Evolutionary conservation across 2,888 invertebrate genomes (phyloP), one percentile per base, ranked within the genome.

Genomic region (Leuctra nigra): DNA sequence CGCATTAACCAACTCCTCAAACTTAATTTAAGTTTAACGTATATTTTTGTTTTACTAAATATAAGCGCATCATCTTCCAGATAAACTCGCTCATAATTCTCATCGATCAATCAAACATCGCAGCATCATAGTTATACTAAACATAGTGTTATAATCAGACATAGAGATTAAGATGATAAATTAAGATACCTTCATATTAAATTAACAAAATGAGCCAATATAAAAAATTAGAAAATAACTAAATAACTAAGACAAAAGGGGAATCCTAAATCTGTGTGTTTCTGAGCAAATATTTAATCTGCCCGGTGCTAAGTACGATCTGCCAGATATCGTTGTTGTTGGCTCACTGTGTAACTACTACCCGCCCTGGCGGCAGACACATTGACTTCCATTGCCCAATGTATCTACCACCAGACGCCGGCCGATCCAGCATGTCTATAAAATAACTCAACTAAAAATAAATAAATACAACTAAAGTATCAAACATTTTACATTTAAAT

Each of bases 271-370:
- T 25, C 44, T 55, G 53, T 55, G 53, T 46, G 25, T 24, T 29
- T 54, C 54, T 54, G 54, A 54, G 54, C 46, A 56, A 29, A 35
- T 53, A 25, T 46, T 35, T 58, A 48, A 46, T 52, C 58, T 61
- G 64, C 63, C 63, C 62, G 64, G 64, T 63, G 62, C 55, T 63
- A 63, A 58, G 63, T 64, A 64, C 64, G 59, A 62, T 50, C 54
- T 56, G 59, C 60, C 63, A 63, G 64, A 61, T 63, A 61, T 63
- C 64, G 64, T 64, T 63, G 62, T 63, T 63, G 61, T 64, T 61
- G 60, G 63, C 61, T 59, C 62, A 62, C 61, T 59, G 60, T 61
- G 60, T 62, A 53, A 24, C 16, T 44, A 54, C 58, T 59, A 53
- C 56, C 52, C 52, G 46, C 48, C 53, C 58, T 61, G 54, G 52